These are phyloP conservation scores for Centropristis striata DNA, from an alignment of 2,113 vertebrate genomes.

Conservation along the genomic window DNA sequence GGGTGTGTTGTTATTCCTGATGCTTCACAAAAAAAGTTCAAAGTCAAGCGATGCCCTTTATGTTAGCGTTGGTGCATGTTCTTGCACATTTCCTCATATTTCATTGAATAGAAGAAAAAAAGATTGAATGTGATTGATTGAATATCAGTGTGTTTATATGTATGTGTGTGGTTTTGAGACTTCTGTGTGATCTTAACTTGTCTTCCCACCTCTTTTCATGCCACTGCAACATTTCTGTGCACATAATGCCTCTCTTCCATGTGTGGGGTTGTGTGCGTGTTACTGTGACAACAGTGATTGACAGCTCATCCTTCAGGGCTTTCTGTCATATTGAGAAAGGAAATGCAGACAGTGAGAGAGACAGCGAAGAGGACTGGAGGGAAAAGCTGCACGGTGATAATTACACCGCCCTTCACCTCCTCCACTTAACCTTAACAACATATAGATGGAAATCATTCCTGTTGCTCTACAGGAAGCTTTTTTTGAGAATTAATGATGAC, in stretches of 20 bases:
- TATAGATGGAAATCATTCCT: slow-evolving; percentile 45
- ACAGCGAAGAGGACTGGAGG: slow-evolving; percentile 57
- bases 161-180: not conserved
- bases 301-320: slow-evolving; percentile 47
- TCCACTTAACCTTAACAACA: slow-evolving; percentile 71
- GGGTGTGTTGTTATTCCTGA: slow-evolving; percentile 17
- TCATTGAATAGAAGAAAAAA: not conserved
- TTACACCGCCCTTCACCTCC: slow-evolving; percentile 69
- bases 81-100: slow-evolving; percentile 3
- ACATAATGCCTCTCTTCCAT: not conserved
- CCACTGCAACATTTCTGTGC: not conserved
- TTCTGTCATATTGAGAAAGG: slow-evolving; percentile 45
- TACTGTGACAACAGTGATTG: slow-evolving; percentile 34
- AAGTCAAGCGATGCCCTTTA: not conserved
- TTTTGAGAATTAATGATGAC: slow-evolving; percentile 25
- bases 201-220: not conserved
- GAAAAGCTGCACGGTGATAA: slow-evolving; percentile 56
- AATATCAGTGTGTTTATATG: not conserved
- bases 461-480: slow-evolving; percentile 36
- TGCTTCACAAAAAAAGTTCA: slow-evolving; percentile 22
- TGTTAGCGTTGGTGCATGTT: slow-evolving; percentile 10
- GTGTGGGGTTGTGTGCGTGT: slow-evolving; percentile 4
- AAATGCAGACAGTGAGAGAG: slow-evolving; percentile 60
- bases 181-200: slow-evolving; percentile 2
- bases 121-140: too few species aligned